These are phyloP conservation scores for Acrobasis repandana DNA, from an alignment of 2,888 invertebrate genomes.

Conservation along the genomic window DNA sequence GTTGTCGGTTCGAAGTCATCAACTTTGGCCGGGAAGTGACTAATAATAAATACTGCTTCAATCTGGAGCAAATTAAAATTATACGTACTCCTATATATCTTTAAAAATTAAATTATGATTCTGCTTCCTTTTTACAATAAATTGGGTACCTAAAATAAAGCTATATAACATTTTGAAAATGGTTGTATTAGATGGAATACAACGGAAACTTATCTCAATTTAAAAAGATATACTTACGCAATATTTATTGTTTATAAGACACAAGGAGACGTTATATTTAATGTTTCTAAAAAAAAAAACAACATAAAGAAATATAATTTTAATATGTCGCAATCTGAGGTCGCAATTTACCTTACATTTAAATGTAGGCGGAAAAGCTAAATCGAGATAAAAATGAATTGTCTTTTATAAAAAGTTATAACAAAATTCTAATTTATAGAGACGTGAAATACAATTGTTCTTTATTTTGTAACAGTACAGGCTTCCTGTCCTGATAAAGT, in stretches of 20 bases:
- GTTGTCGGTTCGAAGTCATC: constrained; percentile 57
- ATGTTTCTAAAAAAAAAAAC: too few relatives aligned
- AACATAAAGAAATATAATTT: too few relatives aligned
- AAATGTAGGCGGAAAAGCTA: neutral
- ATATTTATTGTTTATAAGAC: too few relatives aligned
- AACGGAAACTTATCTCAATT: too few relatives aligned
- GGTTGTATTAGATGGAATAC: too few relatives aligned
- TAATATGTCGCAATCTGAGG: neutral
- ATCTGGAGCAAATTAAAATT: neutral
- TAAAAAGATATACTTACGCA: too few relatives aligned
- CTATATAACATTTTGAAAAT: too few relatives aligned
- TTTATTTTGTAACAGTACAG: constrained; percentile 23
- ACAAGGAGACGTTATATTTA: too few relatives aligned
- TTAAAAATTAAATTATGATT: too few relatives aligned
- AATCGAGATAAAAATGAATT: neutral
- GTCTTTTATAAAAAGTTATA: neutral
- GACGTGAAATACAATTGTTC: neutral
- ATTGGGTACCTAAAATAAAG: too few relatives aligned
- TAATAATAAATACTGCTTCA: constrained; percentile 38
- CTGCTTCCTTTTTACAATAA: too few relatives aligned
- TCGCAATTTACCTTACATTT: neutral
- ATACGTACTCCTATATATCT: too few relatives aligned
- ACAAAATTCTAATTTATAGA: neutral
- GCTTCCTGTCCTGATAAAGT: constrained; percentile 32
- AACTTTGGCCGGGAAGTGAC: constrained; percentile 53